Conservation (phyloP, 2,113 vertebrate species). For the Redunca redunca region DNA sequence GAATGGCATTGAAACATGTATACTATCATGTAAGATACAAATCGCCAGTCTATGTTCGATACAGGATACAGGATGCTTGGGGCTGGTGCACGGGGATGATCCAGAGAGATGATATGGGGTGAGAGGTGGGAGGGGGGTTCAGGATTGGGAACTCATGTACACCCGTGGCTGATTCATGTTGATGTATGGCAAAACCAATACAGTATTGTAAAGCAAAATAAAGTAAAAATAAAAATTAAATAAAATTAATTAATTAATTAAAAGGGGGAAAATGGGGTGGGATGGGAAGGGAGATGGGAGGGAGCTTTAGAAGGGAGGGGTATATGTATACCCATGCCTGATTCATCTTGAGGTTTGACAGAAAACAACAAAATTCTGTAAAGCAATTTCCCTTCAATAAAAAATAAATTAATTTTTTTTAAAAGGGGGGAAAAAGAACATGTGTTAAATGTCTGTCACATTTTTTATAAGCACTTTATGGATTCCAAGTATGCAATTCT, state of each 20-base stretch:
- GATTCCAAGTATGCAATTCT: neutral
- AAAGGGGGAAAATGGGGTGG: neutral
- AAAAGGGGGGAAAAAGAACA: neutral
- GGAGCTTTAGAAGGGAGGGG: neutral
- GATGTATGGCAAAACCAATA: too few species aligned
- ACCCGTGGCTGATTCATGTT: too few species aligned
- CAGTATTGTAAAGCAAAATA: too few species aligned
- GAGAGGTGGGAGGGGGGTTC: too few species aligned
- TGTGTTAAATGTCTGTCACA: neutral
- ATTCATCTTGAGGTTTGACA: neutral
- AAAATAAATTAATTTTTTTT: neutral
- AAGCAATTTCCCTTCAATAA: neutral
- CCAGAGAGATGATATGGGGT: too few species aligned
- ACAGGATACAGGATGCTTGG: too few species aligned
- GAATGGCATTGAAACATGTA: too few species aligned
- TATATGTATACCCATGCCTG: neutral
- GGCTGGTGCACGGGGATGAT: too few species aligned
- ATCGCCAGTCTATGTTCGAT: too few species aligned
- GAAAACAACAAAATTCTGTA: neutral
- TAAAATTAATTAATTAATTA: neutral
- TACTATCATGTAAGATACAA: too few species aligned
- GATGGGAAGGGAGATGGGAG: neutral
- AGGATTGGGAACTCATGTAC: too few species aligned
- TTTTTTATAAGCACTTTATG: neutral
- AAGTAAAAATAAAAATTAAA: too few species aligned